Evolutionary conservation across 2,888 invertebrate genomes (phyloP).

Genomic region (Willowsia nigromaculata): DNA sequence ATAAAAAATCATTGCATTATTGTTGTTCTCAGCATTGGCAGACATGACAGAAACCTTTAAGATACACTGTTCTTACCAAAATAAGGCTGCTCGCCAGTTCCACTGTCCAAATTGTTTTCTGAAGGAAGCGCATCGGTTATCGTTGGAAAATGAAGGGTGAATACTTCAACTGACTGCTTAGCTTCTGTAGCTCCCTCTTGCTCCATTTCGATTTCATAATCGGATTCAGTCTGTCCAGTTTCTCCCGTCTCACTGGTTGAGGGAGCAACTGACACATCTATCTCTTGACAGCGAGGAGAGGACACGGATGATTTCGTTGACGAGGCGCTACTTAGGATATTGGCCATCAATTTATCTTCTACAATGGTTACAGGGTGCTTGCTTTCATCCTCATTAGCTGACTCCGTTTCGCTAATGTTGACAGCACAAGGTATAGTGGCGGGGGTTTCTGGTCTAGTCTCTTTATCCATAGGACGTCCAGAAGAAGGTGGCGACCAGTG

Average conservation of each 20-base stretch:
- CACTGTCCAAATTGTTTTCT: neutral
- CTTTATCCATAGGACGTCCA: neutral
- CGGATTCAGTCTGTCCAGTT: neutral
- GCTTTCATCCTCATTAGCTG: neutral
- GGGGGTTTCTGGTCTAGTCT: neutral
- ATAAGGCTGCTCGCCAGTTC: neutral
- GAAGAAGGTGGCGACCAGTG: neutral
- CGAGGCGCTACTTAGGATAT: neutral
- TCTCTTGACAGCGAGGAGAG: neutral
- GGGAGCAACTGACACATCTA: neutral
- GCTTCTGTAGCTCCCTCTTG: neutral
- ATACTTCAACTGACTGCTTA: constrained; percentile 2
- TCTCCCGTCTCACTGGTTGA: neutral
- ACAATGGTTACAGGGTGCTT: neutral
- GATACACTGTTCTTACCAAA: neutral
- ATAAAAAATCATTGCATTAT: neutral
- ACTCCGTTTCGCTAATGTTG: neutral
- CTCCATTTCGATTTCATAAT: neutral
- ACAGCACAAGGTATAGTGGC: neutral
- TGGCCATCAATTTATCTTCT: neutral
- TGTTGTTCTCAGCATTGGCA: neutral
- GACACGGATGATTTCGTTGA: neutral
- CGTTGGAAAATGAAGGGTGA: constrained; percentile 6
- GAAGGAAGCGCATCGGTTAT: neutral
- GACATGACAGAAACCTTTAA: neutral